phyloP scores from a whole-genome alignment of 2,797 vertebrate genomes.

The Gadopsis marmoratus region DNA sequence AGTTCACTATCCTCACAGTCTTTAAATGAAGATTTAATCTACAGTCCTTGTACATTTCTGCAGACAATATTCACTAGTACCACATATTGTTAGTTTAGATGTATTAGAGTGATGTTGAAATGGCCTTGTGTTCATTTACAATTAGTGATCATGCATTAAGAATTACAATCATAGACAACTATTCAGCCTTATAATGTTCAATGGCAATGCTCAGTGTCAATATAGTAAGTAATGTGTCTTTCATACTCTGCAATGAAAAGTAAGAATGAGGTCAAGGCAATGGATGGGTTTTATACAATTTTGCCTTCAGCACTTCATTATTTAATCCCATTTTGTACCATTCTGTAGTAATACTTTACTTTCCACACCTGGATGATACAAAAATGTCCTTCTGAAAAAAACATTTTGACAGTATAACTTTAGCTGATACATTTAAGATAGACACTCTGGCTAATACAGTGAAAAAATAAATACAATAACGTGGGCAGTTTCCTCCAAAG shows the following conservation, averaged over 20 bases:
- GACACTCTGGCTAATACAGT: neutral
- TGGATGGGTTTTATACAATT: neutral
- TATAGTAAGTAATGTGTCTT: neutral
- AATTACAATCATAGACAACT: neutral
- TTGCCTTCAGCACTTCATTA: neutral
- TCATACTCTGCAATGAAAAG: slow-evolving; percentile 1
- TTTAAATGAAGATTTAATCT: neutral
- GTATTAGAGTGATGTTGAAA: neutral
- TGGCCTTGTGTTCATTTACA: slow-evolving; percentile 5
- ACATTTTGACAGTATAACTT: neutral
- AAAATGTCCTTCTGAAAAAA: neutral
- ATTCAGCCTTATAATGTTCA: neutral
- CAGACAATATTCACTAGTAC: neutral
- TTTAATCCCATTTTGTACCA: neutral
- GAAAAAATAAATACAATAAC: neutral
- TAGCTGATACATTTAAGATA: neutral
- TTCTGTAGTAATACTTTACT: neutral
- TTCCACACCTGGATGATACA: neutral
- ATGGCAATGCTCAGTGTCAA: neutral
- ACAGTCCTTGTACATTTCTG: neutral
- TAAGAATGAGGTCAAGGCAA: neutral
- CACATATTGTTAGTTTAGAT: neutral
- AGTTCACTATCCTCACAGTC: neutral
- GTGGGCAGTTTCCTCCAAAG: neutral
- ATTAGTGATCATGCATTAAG: neutral